These are phyloP conservation scores for Macroglossus sobrinus DNA, from an alignment of 2,113 vertebrate species.

Conservation along the genomic window DNA sequence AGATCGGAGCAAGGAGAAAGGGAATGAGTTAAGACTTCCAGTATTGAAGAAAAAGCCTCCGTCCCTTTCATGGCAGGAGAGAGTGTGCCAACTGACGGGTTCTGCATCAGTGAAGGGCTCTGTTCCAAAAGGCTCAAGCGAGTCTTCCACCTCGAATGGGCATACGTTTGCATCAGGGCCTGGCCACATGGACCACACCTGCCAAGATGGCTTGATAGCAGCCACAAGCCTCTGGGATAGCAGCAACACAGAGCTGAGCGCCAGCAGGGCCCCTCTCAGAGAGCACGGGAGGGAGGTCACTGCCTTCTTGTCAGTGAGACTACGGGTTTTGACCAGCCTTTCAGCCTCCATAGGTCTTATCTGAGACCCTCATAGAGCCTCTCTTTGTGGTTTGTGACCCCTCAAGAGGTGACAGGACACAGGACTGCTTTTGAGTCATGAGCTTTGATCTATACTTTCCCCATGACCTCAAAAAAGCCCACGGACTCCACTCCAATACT, in stretches of 20 bases:
- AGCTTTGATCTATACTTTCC: background rate
- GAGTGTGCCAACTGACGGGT: no score
- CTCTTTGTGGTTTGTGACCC: background rate
- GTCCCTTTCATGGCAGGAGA: background rate
- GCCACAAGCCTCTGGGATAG: background rate
- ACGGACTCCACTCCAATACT: background rate
- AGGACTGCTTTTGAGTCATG: background rate
- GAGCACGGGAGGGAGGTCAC: background rate
- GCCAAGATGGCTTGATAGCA: background rate
- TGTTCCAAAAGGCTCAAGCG: background rate
- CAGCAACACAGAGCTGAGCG: fast-evolving
- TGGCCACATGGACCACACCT: background rate
- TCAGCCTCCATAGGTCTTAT: background rate
- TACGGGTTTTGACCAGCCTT: background rate
- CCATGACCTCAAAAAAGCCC: background rate
- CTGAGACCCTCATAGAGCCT: background rate
- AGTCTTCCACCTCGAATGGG: background rate
- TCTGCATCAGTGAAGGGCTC: background rate
- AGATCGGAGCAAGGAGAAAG: background rate
- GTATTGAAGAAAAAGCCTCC: background rate
- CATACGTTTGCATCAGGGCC: background rate
- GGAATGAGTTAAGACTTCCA: background rate
- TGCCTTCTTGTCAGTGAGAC: no score
- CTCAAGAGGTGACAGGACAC: background rate
- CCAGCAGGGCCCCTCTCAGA: background rate